Base-by-base conservation (phyloP, 2,888 invertebrate species). In the Ormyrus labotus region DNA sequence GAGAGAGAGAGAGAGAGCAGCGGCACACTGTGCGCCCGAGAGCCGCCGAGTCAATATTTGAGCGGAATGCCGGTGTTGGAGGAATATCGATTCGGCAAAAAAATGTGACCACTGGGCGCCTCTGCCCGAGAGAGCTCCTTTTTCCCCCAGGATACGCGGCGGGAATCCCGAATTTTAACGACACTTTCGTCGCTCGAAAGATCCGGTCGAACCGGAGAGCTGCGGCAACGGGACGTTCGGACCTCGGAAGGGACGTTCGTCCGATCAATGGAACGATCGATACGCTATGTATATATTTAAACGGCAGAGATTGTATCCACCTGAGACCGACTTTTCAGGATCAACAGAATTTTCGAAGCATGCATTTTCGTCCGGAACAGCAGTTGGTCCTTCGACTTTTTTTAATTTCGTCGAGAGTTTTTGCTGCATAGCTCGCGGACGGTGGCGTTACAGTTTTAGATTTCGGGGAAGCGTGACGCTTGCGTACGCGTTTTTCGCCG, bases 41-140 rank as follows among this genome's bases (percentile, higher is more conserved):
- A n/a, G 82, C 85, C 85, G 83, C 82, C 83, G 74, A 90, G 90
- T 90, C 90, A 90, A 90, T 90, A 90, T 90, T 90, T 89, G 87
- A 90, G 89, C 86, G 88, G 87, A 88, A 79, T 74, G 58, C 79
- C 79, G 74, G 69, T 53, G 60, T 50, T 6, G 65, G 50, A 63
- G 64, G 50, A 55, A 90, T 90, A 90, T 90, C 90, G 90, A 90
- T 90, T 90, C 86, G 89, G 85, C 84, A 85, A 85, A 86, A 85
- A 86, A 85, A 81, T 85, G 64, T 34, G 47, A 19, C 53, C 8
- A 19, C 60, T 34, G 34, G 34, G 61, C 61, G 55, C 58, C 19
- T 48, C 0, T 6, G 67, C 68, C 45, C 57, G 45, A 11, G 1
- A 19, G 19, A 13, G 11, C 57, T 55, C 45, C 5, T n/a, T 45